These are phyloP conservation scores for Drosophila infuscata DNA, from an alignment of 2,888 invertebrate species.

Conservation along the genomic window DNA sequence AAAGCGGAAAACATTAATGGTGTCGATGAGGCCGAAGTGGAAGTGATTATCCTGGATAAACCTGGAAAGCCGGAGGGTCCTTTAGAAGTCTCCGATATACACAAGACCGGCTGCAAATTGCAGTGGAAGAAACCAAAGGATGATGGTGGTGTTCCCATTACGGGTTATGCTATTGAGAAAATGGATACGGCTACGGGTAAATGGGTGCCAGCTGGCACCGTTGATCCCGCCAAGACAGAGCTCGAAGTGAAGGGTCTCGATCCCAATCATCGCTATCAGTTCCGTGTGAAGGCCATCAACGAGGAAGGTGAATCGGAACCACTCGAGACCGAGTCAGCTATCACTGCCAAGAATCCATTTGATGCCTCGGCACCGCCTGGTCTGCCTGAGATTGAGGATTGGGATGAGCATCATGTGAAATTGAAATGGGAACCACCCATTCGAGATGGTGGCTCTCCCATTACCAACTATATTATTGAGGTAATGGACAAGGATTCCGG, in stretches of 20 bases:
- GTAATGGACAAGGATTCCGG: constrained; percentile 95
- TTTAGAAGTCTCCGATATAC: constrained; percentile 94
- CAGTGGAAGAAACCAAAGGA: constrained; percentile 98
- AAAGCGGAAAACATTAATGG: constrained; percentile 97
- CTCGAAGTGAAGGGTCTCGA: constrained; percentile 94
- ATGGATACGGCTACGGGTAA: constrained; percentile 95
- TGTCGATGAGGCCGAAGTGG: constrained; percentile 96
- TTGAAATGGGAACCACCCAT: constrained; percentile 96
- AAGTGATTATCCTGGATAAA: constrained; percentile 93
- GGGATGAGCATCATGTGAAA: constrained; percentile 95
- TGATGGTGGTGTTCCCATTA: constrained; percentile 96
- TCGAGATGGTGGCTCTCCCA: constrained; percentile 96
- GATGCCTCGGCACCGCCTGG: constrained; percentile 95
- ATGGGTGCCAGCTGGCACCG: constrained; percentile 94
- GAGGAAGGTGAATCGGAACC: constrained; percentile 99
- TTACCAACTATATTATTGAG: constrained; percentile 96
- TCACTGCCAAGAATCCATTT: constrained; percentile 98
- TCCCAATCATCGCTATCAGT: constrained; percentile 98
- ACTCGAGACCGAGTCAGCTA: constrained; percentile 94
- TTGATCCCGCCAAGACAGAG: constrained; percentile 92
- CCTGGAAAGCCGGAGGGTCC: constrained; percentile 90
- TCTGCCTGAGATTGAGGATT: constrained; percentile 95
- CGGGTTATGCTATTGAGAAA: constrained; percentile 96
- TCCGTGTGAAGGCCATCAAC: constrained; percentile 98
- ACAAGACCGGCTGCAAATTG: constrained; percentile 96